phyloP scores from a whole-genome alignment of 1,140 invertebrate genomes.

The Mercenaria mercenaria region DNA sequence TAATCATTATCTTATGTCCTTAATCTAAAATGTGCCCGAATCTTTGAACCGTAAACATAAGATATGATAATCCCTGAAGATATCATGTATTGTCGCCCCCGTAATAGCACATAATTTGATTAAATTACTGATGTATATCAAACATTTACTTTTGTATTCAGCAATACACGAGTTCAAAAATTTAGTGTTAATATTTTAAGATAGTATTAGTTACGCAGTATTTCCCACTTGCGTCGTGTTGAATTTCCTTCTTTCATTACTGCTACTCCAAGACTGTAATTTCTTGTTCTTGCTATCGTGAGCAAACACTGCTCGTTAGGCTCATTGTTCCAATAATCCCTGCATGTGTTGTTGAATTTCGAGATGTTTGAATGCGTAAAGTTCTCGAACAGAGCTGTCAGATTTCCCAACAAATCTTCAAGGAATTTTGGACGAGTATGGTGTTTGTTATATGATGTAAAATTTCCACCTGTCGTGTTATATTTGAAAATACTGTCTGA shows the following conservation, averaged over 20 bases:
- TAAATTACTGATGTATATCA: too few relatives aligned
- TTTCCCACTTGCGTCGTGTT: neutral
- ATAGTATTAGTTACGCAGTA: conserved; percentile 3
- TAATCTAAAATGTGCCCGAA: too few relatives aligned
- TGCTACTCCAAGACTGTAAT: neutral
- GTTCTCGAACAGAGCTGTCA: neutral
- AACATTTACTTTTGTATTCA: too few relatives aligned
- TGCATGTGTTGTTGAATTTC: too few relatives aligned
- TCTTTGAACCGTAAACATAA: too few relatives aligned
- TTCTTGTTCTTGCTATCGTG: conserved; percentile 2
- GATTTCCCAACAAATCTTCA: neutral
- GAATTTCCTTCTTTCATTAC: neutral
- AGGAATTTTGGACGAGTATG: neutral
- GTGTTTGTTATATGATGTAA: neutral
- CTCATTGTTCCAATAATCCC: neutral
- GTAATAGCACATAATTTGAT: too few relatives aligned
- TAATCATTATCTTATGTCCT: too few relatives aligned
- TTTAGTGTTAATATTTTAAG: too few relatives aligned
- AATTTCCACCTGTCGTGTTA: too few relatives aligned
- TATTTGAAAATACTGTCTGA: neutral
- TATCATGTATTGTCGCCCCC: too few relatives aligned
- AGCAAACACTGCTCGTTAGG: conserved; percentile 22
- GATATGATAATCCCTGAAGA: too few relatives aligned
- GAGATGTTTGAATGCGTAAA: neutral
- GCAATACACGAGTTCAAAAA: too few relatives aligned